These are phyloP conservation scores for Thalpophila matura DNA, from an alignment of 2,888 invertebrate species.

Conservation along the genomic window DNA sequence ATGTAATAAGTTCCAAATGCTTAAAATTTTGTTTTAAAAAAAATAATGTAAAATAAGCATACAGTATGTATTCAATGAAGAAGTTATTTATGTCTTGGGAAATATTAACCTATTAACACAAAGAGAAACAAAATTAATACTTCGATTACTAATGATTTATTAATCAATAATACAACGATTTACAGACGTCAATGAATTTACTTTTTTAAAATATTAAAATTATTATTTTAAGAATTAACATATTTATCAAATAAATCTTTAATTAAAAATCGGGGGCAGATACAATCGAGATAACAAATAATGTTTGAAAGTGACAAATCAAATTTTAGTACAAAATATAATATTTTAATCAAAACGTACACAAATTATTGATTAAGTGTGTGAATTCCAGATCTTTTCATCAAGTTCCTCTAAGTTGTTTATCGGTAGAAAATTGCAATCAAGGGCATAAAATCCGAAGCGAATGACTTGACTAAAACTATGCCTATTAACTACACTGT, in stretches of 20 bases:
- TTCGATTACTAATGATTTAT: conserved; percentile 63
- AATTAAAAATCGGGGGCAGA: conserved; percentile 56
- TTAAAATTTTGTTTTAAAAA: background rate
- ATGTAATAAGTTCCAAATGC: background rate
- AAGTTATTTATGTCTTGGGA: conserved; percentile 40
- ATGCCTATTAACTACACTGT: conserved; percentile 37
- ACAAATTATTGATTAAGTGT: conserved; percentile 56
- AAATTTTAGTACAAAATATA: conserved; percentile 54
- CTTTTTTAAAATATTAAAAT: conserved; percentile 44
- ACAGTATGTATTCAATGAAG: conserved; percentile 6
- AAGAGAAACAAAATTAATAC: conserved; percentile 61
- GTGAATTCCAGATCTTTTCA: conserved; percentile 39
- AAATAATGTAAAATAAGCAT: conserved; percentile 1
- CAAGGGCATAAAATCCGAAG: conserved; percentile 62
- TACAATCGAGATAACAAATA: conserved; percentile 43
- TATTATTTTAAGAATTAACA: conserved; percentile 39
- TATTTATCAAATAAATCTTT: conserved; percentile 29
- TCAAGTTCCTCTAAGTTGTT: conserved; percentile 57
- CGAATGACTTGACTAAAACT: conserved; percentile 63
- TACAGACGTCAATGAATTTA: conserved; percentile 52
- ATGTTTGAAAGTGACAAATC: conserved; percentile 26
- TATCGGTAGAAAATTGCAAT: conserved; percentile 53
- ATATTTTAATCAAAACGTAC: conserved; percentile 49
- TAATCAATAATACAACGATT: conserved; percentile 60
- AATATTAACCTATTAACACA: conserved; percentile 42